Conservation (phyloP, 2,113 vertebrate genomes). For the Colinus virginianus region DNA sequence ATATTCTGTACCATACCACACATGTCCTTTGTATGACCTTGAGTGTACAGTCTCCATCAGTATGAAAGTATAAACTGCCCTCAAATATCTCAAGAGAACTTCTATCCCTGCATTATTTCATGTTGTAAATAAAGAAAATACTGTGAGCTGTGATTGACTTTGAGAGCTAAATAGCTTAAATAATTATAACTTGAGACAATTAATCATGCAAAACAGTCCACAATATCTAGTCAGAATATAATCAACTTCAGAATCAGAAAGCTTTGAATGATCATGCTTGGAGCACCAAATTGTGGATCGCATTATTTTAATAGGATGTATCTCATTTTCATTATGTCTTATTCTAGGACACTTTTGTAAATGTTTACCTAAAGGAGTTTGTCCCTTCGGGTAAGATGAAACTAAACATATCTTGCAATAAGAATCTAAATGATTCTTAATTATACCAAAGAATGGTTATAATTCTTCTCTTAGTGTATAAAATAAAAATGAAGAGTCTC, state of each 20-base stretch:
- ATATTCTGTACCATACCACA: neutral
- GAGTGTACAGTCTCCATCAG: neutral
- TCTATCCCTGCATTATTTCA: neutral
- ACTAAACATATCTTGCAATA: neutral
- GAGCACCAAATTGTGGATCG: neutral
- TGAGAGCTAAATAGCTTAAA: neutral
- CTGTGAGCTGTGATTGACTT: neutral
- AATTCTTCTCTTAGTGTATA: neutral
- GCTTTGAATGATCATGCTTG: neutral
- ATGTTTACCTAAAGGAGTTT: conserved; percentile 34
- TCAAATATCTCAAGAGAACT: neutral
- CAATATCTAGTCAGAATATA: neutral
- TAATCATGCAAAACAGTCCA: conserved; percentile 7
- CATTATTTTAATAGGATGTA: neutral
- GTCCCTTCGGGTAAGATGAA: conserved; percentile 8
- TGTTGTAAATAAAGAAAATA: neutral
- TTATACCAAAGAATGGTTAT: neutral
- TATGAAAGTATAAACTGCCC: neutral
- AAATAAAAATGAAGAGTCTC: neutral
- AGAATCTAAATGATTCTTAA: neutral
- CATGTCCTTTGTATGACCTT: neutral
- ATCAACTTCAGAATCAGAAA: conserved; percentile 10
- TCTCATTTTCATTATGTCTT: conserved; percentile 8
- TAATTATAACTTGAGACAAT: conserved; percentile 24
- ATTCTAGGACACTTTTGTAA: neutral